A percentile compares a stretch with the other conserved stretches of the same genome.
Evolutionary conservation across 2,113 vertebrate genomes (phyloP).

Genomic region (Chlorocebus sabaeus): DNA sequence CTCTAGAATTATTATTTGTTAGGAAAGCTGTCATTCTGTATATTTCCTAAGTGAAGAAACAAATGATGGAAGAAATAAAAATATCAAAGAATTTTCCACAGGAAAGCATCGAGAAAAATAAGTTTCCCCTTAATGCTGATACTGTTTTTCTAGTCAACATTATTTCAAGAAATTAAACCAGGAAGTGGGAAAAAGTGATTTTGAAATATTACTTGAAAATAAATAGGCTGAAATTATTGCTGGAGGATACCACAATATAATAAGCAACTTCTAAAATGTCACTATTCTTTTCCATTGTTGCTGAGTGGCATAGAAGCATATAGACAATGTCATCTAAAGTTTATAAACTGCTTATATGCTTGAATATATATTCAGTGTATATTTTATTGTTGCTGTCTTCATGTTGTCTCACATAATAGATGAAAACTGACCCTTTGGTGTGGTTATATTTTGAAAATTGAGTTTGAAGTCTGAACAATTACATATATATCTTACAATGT

Average conservation of each 20-base stretch:
- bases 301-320: not conserved
- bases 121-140: not conserved
- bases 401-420: constrained; percentile 14
- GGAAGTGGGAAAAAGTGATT: not conserved
- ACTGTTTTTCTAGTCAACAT: constrained; percentile 19
- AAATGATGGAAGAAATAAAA: not conserved
- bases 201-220: constrained; percentile 25
- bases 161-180: constrained; percentile 3
- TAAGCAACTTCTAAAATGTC: not conserved
- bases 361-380: not conserved
- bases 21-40: not conserved
- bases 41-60: not conserved
- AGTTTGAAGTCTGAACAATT: constrained; percentile 23
- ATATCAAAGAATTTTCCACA: not conserved
- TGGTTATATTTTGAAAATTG: constrained; percentile 2
- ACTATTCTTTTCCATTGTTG: not conserved
- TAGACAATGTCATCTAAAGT: not conserved
- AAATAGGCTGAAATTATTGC: constrained; percentile 17
- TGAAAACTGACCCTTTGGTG: not conserved
- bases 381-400: not conserved
- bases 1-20: constrained; percentile 16
- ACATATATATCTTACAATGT: not conserved
- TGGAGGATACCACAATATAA: not conserved
- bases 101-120: not conserved
- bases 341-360: not conserved